phyloP scores from a whole-genome alignment of 2,797 vertebrate genomes.

The Oreonectes daqikongensis region DNA sequence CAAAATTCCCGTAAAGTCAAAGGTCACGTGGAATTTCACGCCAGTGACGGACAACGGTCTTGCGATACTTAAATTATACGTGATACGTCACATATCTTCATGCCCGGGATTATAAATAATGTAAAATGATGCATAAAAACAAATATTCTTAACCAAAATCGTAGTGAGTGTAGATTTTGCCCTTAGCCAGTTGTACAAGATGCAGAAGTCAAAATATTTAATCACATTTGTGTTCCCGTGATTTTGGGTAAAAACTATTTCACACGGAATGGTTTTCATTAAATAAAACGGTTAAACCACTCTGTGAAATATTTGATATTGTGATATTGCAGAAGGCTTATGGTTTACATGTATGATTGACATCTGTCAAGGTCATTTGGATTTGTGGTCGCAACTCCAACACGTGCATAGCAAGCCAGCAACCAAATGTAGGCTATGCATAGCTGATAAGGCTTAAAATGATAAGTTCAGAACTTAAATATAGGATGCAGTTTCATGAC shows the following conservation, averaged over 20 bases:
- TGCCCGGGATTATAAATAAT: neutral
- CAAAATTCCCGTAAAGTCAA: neutral
- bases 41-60: neutral
- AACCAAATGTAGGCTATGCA: neutral
- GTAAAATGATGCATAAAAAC: neutral
- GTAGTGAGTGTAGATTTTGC: neutral
- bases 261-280: neutral
- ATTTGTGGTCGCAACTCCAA: neutral
- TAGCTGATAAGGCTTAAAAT: neutral
- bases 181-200: no score
- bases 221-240: neutral
- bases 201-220: no score
- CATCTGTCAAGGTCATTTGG: conserved; percentile 32
- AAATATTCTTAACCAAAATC: neutral
- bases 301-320: neutral
- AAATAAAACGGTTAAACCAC: neutral
- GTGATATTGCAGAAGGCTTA: neutral
- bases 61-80: neutral
- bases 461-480: neutral
- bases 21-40: neutral
- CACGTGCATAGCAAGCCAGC: neutral
- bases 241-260: neutral
- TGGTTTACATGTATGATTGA: neutral
- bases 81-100: neutral
- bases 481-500: neutral